A percentile compares a stretch with the other conserved stretches of the same genome.
These are phyloP conservation scores for Ptychodera flava DNA, from an alignment of 35 echinoderm and acorn worm genomes.

Conservation along the genomic window DNA sequence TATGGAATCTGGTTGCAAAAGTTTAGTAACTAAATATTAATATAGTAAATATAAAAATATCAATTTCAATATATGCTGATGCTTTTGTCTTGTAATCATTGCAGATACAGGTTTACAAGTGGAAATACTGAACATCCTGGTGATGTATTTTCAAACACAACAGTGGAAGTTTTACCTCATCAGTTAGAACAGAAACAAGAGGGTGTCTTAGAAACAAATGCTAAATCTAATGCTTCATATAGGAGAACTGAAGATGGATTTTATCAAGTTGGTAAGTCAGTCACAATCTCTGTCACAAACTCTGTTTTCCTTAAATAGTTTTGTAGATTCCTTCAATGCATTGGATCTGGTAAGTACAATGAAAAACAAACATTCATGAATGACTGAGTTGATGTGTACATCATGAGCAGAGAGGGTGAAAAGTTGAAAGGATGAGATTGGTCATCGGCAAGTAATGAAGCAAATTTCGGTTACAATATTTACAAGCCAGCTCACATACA, in stretches of 20 bases:
- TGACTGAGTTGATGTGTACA: too few relatives aligned
- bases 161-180: conserved; percentile 78
- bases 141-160: conserved; percentile 87
- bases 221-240: conserved; percentile 17
- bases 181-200: conserved; percentile 69
- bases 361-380: too few relatives aligned
- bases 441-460: not conserved
- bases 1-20: too few relatives aligned
- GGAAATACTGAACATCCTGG: conserved; percentile 90
- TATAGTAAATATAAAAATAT: too few relatives aligned
- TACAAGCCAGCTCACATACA: too few relatives aligned
- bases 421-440: not conserved
- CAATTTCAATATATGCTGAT: too few relatives aligned
- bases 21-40: too few relatives aligned
- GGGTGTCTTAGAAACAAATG: conserved; percentile 48
- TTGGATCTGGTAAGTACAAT: too few relatives aligned
- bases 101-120: conserved; percentile 85
- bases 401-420: not conserved
- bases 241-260: conserved; percentile 73
- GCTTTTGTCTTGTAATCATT: too few relatives aligned
- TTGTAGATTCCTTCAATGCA: too few relatives aligned
- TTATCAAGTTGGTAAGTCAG: conserved; percentile 60
- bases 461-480: not conserved
- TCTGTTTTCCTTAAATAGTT: too few relatives aligned
- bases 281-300: too few relatives aligned